A percentile compares a stretch with the other conserved stretches of the same genome.
Conservation (phyloP, 2,888 invertebrate species). For the Adelognathus sp. region DNA sequence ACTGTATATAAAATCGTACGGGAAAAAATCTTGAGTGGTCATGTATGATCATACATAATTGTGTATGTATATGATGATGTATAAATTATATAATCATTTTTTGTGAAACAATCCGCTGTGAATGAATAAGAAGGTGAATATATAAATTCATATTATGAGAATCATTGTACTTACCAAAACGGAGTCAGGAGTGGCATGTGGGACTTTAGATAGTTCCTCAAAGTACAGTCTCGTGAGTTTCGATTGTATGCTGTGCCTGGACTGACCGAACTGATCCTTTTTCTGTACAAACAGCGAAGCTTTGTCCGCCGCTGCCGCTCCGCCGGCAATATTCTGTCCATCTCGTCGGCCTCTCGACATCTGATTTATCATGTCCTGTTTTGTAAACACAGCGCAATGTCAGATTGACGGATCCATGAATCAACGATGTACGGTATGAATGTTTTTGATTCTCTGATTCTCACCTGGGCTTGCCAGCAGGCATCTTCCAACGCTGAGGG, state of each 20-base stretch:
- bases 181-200: constrained; percentile 79
- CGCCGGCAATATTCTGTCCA: constrained; percentile 56
- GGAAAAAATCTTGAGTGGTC: too few species aligned
- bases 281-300: constrained; percentile 69
- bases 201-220: constrained; percentile 78
- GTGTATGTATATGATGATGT: constrained; percentile 16
- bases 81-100: too few species aligned
- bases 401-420: not conserved
- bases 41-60: too few species aligned
- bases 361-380: constrained; percentile 76
- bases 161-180: constrained; percentile 72
- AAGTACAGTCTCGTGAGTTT: constrained; percentile 79
- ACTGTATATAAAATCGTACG: too few species aligned
- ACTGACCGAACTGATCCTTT: constrained; percentile 72
- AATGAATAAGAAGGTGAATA: too few species aligned
- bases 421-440: not conserved
- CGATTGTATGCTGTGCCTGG: constrained; percentile 78
- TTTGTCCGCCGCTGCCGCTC: constrained; percentile 70
- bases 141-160: too few species aligned
- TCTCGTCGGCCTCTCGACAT: constrained; percentile 65
- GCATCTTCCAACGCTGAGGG: constrained; percentile 78
- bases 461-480: constrained; percentile 79
- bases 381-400: not conserved
- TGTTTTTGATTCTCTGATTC: not conserved
- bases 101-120: too few species aligned